These are phyloP conservation scores for Phragmatobia fuliginosa DNA, from an alignment of 2,888 invertebrate species.

Conservation along the genomic window DNA sequence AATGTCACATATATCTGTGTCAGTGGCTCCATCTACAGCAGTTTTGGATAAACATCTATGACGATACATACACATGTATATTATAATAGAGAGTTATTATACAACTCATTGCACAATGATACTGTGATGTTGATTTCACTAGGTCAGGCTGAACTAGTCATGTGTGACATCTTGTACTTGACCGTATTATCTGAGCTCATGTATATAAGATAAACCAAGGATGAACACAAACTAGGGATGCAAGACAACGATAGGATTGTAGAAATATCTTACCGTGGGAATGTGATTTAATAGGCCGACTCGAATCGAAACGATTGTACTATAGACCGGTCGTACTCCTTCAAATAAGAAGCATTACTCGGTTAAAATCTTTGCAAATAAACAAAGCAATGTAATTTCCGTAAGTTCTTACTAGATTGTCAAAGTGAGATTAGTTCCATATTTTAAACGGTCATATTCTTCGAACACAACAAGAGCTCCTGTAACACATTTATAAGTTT, in stretches of 20 bases:
- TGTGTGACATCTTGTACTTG: background rate
- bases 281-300: background rate
- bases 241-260: no score
- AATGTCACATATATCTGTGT: conserved; percentile 4
- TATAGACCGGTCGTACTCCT: background rate
- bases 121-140: background rate
- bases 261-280: background rate
- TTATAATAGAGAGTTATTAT: conserved; percentile 2
- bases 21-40: conserved; percentile 6
- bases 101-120: conserved; percentile 7
- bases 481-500: no score
- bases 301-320: background rate
- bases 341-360: background rate
- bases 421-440: no score
- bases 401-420: no score
- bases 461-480: no score
- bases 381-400: no score
- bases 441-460: no score
- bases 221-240: no score
- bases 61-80: conserved; percentile 14
- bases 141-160: background rate
- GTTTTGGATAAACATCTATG: conserved; percentile 17
- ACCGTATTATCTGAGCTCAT: background rate
- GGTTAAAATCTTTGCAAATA: background rate
- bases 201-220: background rate